These are phyloP conservation scores for Chitala chitala DNA, from an alignment of 2,113 vertebrate species.

Conservation along the genomic window DNA sequence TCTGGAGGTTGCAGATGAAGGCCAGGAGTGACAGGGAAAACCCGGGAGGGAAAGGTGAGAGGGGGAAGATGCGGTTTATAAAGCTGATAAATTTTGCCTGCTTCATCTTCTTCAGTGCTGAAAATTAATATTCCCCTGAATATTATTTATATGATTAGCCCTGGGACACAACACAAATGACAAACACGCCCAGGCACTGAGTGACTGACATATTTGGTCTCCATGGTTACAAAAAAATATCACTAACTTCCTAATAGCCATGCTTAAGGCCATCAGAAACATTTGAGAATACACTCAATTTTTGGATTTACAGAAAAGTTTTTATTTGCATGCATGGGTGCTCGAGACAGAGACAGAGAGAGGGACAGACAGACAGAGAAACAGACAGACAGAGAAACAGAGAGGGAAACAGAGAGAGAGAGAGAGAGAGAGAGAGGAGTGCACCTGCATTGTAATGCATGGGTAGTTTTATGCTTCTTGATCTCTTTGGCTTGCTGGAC, in stretches of 20 bases:
- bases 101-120: neutral
- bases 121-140: neutral
- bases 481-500: too few species aligned
- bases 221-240: constrained; percentile 18
- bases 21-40: neutral
- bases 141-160: neutral
- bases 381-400: too few species aligned
- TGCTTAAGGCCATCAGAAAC: neutral
- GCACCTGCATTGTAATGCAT: too few species aligned
- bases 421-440: too few species aligned
- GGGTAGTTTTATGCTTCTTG: too few species aligned
- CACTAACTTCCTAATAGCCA: neutral
- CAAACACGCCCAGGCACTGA: neutral
- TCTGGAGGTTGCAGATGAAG: neutral
- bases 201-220: constrained; percentile 6
- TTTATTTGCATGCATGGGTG: too few species aligned
- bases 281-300: neutral
- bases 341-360: too few species aligned
- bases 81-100: constrained; percentile 4
- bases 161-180: neutral
- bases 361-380: too few species aligned
- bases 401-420: too few species aligned
- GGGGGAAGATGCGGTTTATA: neutral
- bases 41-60: neutral
- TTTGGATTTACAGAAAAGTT: too few species aligned